phyloP scores from a whole-genome alignment of 2,888 invertebrate species.

The Macrophya alboannulata region DNA sequence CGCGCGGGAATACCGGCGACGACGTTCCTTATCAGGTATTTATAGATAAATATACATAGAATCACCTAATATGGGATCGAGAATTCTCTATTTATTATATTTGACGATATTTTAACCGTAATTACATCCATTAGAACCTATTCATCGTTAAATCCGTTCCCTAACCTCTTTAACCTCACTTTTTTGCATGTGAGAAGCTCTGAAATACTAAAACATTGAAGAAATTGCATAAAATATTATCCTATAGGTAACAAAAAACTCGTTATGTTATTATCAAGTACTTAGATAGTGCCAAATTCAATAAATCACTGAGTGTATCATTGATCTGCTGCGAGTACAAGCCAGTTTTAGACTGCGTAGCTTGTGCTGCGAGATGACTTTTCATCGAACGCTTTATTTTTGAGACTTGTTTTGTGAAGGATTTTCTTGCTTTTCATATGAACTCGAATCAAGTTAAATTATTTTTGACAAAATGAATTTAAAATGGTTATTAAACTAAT shows the following conservation, averaged over 20 bases:
- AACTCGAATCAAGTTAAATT: not conserved
- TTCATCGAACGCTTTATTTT: not conserved
- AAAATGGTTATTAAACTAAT: not conserved
- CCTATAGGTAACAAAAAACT: not conserved
- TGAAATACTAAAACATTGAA: not conserved
- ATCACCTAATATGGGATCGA: conserved; percentile 45
- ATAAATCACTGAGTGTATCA: not conserved
- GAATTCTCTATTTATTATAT: conserved; percentile 3
- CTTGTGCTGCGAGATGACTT: not conserved
- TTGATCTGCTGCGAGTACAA: not conserved
- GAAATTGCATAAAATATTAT: not conserved
- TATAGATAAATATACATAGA: conserved; percentile 30
- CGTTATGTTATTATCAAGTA: not conserved
- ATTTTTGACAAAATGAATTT: not conserved
- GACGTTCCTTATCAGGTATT: conserved; percentile 84
- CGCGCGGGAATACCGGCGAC: conserved; percentile 80
- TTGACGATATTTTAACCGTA: not conserved
- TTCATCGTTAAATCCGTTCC: not conserved
- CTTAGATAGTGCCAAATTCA: not conserved
- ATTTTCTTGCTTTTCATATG: not conserved
- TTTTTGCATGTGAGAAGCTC: not conserved
- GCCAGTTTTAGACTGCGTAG: not conserved
- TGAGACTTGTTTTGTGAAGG: not conserved
- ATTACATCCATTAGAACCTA: not conserved
- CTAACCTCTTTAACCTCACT: conserved; percentile 52